phyloP scores from a whole-genome alignment of 2,888 invertebrate genomes.

The Caenorhabditis sp. region DNA sequence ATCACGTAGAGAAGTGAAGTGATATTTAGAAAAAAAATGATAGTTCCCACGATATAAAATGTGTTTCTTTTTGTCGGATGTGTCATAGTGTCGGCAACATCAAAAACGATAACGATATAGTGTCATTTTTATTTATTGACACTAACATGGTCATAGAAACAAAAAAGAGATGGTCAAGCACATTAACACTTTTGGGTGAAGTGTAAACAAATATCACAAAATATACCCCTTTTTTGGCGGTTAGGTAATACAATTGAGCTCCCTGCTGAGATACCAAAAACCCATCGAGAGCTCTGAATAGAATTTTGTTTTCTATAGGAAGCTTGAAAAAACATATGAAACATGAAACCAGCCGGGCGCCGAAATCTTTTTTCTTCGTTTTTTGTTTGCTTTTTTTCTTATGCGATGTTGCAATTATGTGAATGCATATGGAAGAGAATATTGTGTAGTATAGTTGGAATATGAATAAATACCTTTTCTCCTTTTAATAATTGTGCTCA shows the following conservation, averaged over 20 bases:
- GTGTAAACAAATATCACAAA: conserved; percentile 15
- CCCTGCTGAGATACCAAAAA: background rate
- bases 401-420: background rate
- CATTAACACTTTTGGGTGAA: conserved; percentile 18
- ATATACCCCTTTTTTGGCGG: conserved; percentile 1
- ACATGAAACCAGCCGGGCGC: background rate
- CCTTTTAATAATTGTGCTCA: background rate
- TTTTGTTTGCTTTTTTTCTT: background rate
- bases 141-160: background rate
- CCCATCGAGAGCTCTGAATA: background rate
- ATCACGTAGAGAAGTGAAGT: no score
- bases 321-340: background rate
- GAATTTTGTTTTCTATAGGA: no score
- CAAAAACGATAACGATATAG: background rate
- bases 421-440: background rate
- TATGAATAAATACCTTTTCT: background rate
- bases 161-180: conserved; percentile 21
- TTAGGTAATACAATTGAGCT: background rate
- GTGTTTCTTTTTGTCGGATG: background rate
- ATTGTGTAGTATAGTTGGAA: background rate
- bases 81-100: background rate
- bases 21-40: background rate
- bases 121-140: conserved; percentile 3
- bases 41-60: background rate
- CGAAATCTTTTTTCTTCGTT: background rate